Percentiles rank a stretch among this genome's conserved stretches.
These are phyloP conservation scores for Homarus americanus DNA, from an alignment of 1,140 invertebrate species.

Conservation along the genomic window DNA sequence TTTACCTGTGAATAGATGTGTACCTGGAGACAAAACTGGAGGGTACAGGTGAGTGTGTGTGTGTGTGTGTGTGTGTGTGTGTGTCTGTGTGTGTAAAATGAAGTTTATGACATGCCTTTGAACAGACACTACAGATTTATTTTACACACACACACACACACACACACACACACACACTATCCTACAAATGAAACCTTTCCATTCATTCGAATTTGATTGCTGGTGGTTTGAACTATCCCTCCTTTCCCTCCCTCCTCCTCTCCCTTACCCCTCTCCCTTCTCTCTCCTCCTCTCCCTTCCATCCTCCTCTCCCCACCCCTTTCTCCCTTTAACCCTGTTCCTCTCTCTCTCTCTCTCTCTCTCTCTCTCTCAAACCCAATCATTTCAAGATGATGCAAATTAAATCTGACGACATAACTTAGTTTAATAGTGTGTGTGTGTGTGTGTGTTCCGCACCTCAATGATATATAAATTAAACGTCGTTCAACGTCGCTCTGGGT, in stretches of 20 bases:
- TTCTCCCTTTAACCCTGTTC: not conserved
- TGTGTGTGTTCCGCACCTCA: too few species aligned
- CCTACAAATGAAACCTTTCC: not conserved
- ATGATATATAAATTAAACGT: not conserved
- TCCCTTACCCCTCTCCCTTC: not conserved
- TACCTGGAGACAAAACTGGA: too few species aligned
- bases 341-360: conserved; percentile 40
- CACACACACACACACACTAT: too few species aligned
- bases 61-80: too few species aligned
- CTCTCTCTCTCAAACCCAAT: conserved; percentile 5
- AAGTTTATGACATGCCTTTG: too few species aligned
- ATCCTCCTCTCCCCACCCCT: not conserved
- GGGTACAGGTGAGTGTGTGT: too few species aligned
- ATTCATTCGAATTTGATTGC: conserved; percentile 8
- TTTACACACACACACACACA: too few species aligned
- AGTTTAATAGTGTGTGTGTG: too few species aligned
- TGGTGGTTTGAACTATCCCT: not conserved
- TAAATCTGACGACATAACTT: not conserved
- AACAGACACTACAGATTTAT: too few species aligned
- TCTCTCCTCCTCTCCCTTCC: not conserved
- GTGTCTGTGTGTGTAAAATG: too few species aligned
- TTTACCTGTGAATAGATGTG: too few species aligned
- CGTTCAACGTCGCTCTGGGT: not conserved
- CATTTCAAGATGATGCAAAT: conserved; percentile 11
- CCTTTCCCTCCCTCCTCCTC: not conserved